Base-by-base conservation (phyloP, 2,797 vertebrate species). In the Girardinus metallicus region DNA sequence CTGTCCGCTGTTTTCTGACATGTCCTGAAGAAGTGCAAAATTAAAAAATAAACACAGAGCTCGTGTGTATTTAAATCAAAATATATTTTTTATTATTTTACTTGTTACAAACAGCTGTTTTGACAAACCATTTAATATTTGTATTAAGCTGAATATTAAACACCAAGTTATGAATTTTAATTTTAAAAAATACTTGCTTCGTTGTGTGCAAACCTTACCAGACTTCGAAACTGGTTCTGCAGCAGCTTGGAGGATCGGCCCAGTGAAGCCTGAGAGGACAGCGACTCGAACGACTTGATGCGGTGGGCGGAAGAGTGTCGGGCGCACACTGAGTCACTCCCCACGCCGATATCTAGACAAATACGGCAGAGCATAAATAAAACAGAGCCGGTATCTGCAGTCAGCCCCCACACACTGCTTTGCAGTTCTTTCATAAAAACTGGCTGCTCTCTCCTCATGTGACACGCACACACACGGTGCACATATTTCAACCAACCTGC, bases 201-300 rank as follows among this genome's bases (percentile, higher is more conserved):
- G 12, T 23, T 5, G 29, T 60, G 55, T 3, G 46, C 36, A 71
- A 71, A 51, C 72, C 95, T 97, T 93, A 99, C 99, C 98, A 99
- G 95, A 95, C 98, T 99, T 92, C 98, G 97, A 91, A 98, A 99
- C 92, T 99, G 98, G 93, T 97, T 97, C 93, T 97, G 97, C 91
- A 98, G 95, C 89, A 97, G 95, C 95, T 97, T 98, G 88, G 98
- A 98, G 91, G 97, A 96, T 87, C 97, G 96, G 51, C 96, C 94
- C 82, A 98, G 96, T 34, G 95, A 95, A 89, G 97, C 94, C 90
- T 98, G 98, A 70, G 97, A 96, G 90, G 96, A 97, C 88, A 98
- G 94, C 2, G 97, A 99, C 94, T 99, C 99, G 5, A 99, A 98
- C 0, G 99, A 99, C 91, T 99, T 99, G 92, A 98, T 99, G 80